phyloP scores from a whole-genome alignment of 1,140 invertebrate species.

The Gonatopus flavifemur region DNA sequence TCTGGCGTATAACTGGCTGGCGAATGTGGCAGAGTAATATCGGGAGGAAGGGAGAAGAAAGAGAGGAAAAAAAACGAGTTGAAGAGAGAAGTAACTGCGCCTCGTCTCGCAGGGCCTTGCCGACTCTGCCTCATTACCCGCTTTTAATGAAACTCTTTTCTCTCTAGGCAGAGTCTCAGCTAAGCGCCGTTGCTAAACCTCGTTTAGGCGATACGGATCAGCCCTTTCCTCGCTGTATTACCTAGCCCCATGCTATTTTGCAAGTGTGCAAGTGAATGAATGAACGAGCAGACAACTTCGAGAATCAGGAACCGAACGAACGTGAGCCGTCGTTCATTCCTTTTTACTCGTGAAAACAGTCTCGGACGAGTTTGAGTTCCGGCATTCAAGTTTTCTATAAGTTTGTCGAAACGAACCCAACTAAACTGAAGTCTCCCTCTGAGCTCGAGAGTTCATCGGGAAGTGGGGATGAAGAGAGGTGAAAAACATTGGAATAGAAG shows the following conservation, averaged over 20 bases:
- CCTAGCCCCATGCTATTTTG: too few relatives aligned
- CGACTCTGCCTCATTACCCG: constrained; percentile 45
- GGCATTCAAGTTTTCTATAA: constrained; percentile 43
- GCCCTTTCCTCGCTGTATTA: too few relatives aligned
- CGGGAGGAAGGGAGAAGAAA: background rate
- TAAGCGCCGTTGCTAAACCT: constrained; percentile 56
- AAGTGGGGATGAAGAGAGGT: constrained; percentile 5
- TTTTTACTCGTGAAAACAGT: too few relatives aligned
- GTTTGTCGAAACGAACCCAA: constrained; percentile 25
- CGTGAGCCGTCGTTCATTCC: constrained; percentile 21
- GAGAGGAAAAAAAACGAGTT: background rate
- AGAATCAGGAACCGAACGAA: background rate
- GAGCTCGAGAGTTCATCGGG: constrained; percentile 5
- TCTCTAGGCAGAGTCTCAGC: constrained; percentile 35
- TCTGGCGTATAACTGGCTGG: constrained; percentile 17
- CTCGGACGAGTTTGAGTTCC: constrained; percentile 44
- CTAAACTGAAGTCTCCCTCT: constrained; percentile 37
- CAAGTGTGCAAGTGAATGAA: constrained; percentile 25
- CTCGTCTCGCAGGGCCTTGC: too few relatives aligned
- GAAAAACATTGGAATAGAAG: constrained; percentile 12
- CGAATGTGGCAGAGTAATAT: background rate
- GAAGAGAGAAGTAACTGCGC: constrained; percentile 12
- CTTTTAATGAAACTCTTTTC: constrained; percentile 57
- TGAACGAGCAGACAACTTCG: constrained; percentile 5
- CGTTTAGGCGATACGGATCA: constrained; percentile 56